Conservation (phyloP, 2,113 vertebrate genomes). For the Phoenicopterus ruber region DNA sequence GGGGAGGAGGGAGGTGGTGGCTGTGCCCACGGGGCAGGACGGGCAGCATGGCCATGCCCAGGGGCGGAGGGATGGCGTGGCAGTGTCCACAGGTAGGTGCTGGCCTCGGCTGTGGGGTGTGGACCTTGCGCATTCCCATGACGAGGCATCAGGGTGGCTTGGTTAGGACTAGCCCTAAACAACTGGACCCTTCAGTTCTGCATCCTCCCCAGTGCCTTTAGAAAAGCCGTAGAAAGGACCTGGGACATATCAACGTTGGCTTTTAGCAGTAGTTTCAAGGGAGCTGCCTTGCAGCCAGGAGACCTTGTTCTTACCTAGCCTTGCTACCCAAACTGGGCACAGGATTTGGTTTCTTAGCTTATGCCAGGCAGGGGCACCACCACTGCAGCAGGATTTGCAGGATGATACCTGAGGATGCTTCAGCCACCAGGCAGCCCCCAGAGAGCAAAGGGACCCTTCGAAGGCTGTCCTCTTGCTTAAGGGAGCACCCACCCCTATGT, state of each 20-base stretch:
- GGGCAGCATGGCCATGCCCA: neutral
- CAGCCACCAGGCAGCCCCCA: neutral
- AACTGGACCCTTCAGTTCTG: neutral
- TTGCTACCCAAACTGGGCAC: neutral
- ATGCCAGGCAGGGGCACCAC: neutral
- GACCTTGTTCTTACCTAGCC: neutral
- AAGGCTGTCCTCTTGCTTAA: neutral
- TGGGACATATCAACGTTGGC: neutral
- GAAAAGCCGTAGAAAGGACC: neutral
- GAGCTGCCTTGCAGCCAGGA: neutral
- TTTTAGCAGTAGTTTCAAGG: neutral
- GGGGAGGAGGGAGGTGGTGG: neutral
- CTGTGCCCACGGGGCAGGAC: neutral
- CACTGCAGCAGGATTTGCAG: neutral
- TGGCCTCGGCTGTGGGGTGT: neutral
- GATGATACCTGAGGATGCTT: neutral
- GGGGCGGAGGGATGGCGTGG: neutral
- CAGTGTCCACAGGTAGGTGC: neutral
- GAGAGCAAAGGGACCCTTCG: neutral
- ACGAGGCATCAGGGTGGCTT: neutral
- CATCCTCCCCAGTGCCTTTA: neutral
- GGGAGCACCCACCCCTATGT: rapidly evolving
- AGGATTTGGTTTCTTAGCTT: neutral
- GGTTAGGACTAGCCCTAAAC: neutral
- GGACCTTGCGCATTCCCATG: neutral